A percentile compares a stretch with the other conserved stretches of the same genome.
These are phyloP conservation scores for Stratiolaelaps scimitus DNA, from an alignment of 1,140 invertebrate genomes.

Conservation along the genomic window DNA sequence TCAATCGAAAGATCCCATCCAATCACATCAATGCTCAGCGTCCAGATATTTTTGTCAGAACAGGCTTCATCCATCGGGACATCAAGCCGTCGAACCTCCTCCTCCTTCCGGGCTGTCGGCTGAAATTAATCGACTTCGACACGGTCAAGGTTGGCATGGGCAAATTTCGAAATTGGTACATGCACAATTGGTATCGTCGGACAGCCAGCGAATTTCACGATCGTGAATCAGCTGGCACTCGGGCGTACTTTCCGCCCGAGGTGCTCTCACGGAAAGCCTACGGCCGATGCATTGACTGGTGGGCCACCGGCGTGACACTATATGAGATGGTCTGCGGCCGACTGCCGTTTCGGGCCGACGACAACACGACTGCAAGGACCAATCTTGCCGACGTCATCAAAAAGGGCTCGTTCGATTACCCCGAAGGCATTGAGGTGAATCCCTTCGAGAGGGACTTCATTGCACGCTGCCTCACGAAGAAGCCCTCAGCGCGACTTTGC, in stretches of 20 bases:
- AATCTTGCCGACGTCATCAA: slow-evolving; percentile 1
- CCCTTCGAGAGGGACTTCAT: background rate
- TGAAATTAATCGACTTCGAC: slow-evolving; percentile 16
- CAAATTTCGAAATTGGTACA: background rate
- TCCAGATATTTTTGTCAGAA: background rate
- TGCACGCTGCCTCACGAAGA: background rate
- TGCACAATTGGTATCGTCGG: background rate
- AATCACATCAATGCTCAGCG: background rate
- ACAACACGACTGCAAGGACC: background rate
- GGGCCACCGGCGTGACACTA: slow-evolving; percentile 56
- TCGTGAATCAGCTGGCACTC: slow-evolving; percentile 10
- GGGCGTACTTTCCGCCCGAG: slow-evolving; percentile 49
- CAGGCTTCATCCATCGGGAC: slow-evolving; percentile 25
- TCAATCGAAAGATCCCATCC: background rate
- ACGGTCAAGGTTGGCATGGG: slow-evolving; percentile 21
- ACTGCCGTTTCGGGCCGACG: background rate
- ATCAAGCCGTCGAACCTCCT: slow-evolving; percentile 13
- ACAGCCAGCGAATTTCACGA: slow-evolving; percentile 1
- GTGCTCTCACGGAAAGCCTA: slow-evolving; percentile 48
- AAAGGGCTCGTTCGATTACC: background rate
- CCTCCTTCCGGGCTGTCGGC: background rate
- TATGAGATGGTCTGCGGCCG: slow-evolving; percentile 56
- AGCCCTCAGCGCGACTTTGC: background rate
- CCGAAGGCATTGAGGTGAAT: background rate
- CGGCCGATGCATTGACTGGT: slow-evolving; percentile 56